Evolutionary conservation across 2,113 vertebrate species (phyloP).

Genomic region (Actenoides hombroni): DNA sequence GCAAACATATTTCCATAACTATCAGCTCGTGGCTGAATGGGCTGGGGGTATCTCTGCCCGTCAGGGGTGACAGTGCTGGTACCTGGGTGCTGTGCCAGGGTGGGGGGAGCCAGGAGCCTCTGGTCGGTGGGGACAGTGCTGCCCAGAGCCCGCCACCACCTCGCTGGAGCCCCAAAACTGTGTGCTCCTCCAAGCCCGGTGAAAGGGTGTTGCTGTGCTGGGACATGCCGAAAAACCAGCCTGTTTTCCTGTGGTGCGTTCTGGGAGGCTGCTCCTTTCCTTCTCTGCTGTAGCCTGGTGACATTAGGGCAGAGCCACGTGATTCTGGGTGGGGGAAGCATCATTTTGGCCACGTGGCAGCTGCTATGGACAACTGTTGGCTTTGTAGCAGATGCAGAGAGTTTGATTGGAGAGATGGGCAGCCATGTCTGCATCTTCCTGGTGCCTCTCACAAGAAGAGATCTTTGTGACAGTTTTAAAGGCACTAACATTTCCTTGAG

Average conservation of each 20-base stretch:
- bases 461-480: background rate
- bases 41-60: background rate
- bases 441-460: accelerated
- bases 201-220: background rate
- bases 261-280: background rate
- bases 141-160: background rate
- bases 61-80: background rate
- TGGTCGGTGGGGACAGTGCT: background rate
- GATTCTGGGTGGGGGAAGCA: accelerated
- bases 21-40: background rate
- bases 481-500: background rate
- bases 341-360: background rate
- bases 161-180: background rate
- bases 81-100: background rate
- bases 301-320: background rate
- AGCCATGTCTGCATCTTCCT: background rate
- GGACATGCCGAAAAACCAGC: background rate
- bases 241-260: accelerated
- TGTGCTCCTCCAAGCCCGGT: background rate
- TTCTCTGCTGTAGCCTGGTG: accelerated
- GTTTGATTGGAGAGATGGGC: background rate
- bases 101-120: background rate
- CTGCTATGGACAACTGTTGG: accelerated
- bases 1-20: background rate
- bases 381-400: background rate